A percentile compares a stretch with the other conserved stretches of the same genome.
phyloP scores from a whole-genome alignment of 1,140 invertebrate species.

The Epicauta chinensis region DNA sequence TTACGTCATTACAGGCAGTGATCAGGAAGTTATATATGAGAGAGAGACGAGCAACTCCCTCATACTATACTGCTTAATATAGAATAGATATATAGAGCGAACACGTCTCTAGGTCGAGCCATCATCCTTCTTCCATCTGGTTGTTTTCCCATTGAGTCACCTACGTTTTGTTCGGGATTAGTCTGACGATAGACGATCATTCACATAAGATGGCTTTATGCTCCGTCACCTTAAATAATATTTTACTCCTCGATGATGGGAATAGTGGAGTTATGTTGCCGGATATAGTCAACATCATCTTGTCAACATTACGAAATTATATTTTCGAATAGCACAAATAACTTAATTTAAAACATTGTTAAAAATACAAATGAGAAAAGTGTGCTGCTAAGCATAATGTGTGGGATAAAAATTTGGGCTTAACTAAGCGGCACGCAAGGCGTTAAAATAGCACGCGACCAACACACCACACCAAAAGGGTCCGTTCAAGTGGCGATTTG shows the following conservation, averaged over 20 bases:
- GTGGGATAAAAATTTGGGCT: too few relatives aligned
- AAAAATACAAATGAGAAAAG: neutral
- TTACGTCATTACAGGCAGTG: slow-evolving; percentile 36
- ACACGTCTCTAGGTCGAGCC: slow-evolving; percentile 5
- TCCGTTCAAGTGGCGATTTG: slow-evolving; percentile 8
- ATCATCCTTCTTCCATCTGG: slow-evolving; percentile 22
- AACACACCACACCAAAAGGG: too few relatives aligned
- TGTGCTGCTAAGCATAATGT: neutral
- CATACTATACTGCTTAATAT: neutral
- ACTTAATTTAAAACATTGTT: too few relatives aligned
- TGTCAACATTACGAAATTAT: too few relatives aligned
- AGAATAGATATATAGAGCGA: neutral
- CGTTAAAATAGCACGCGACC: slow-evolving; percentile 12
- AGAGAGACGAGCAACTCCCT: neutral
- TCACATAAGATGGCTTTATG: slow-evolving; percentile 29
- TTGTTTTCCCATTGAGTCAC: slow-evolving; percentile 34
- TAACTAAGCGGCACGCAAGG: slow-evolving; percentile 7
- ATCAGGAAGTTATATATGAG: slow-evolving; percentile 35
- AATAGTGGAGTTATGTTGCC: too few relatives aligned
- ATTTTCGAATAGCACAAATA: too few relatives aligned
- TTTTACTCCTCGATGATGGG: slow-evolving; percentile 6
- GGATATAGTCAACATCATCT: too few relatives aligned
- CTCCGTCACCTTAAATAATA: slow-evolving; percentile 27
- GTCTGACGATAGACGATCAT: slow-evolving; percentile 21
- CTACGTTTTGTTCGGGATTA: slow-evolving; percentile 24